Conservation (phyloP, 2,113 vertebrate species). For the Cynocephalus volans region DNA sequence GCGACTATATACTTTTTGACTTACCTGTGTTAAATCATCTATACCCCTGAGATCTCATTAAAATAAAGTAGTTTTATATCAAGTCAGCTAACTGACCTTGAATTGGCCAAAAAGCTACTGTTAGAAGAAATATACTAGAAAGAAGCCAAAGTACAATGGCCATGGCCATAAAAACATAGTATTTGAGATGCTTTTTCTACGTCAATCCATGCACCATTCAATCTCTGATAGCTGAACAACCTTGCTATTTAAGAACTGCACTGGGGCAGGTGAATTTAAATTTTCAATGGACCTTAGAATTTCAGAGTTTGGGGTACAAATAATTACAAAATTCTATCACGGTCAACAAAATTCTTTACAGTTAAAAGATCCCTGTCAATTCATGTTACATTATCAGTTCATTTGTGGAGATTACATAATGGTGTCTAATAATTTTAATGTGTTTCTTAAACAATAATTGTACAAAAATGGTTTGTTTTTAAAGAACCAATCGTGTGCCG, state of each 20-base stretch:
- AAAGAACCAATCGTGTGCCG: background rate
- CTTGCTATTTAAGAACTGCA: background rate
- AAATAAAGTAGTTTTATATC: background rate
- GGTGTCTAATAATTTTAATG: background rate
- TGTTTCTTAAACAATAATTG: slow-evolving; percentile 22
- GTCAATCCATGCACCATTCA: background rate
- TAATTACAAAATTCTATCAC: background rate
- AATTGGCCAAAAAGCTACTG: background rate
- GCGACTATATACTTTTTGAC: background rate
- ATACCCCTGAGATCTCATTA: background rate
- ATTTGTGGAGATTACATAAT: background rate
- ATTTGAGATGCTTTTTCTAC: background rate
- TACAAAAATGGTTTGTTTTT: background rate
- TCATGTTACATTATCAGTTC: background rate
- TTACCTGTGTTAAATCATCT: background rate
- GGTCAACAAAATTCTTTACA: background rate
- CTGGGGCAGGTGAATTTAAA: background rate
- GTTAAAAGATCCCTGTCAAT: background rate
- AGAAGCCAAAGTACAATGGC: background rate
- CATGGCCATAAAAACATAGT: background rate
- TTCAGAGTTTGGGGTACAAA: background rate
- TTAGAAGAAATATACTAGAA: background rate
- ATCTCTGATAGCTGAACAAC: background rate
- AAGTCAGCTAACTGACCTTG: background rate
- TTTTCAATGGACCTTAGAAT: background rate